These are phyloP conservation scores for Silurus asotus DNA, from an alignment of 2,113 vertebrate genomes.

Conservation along the genomic window DNA sequence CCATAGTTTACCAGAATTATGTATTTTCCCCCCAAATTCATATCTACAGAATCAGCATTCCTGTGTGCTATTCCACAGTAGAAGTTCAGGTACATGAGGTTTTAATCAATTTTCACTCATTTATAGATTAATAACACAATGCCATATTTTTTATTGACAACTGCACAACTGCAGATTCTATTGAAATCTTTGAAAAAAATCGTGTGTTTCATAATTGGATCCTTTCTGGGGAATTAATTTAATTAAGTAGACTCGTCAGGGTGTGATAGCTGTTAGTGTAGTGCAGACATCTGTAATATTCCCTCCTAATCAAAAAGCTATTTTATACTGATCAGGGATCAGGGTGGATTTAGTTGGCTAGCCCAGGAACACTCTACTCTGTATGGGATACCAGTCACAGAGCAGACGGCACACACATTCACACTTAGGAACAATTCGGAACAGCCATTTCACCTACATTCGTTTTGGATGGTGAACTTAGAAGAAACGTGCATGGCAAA, in stretches of 20 bases:
- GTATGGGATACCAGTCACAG: neutral
- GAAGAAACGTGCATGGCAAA: neutral
- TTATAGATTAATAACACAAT: neutral
- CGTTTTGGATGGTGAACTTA: neutral
- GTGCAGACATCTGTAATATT: neutral
- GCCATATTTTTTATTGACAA: neutral
- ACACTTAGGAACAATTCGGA: neutral
- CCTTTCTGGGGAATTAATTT: neutral
- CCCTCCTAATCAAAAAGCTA: neutral
- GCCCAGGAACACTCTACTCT: neutral
- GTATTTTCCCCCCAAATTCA: constrained; percentile 46
- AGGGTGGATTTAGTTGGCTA: neutral
- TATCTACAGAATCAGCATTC: constrained; percentile 46
- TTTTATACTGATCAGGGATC: neutral
- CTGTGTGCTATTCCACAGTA: constrained; percentile 21
- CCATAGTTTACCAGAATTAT: constrained; percentile 53
- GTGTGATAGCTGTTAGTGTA: neutral
- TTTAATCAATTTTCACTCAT: neutral
- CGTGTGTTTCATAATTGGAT: neutral
- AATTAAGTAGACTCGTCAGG: neutral
- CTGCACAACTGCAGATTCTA: neutral
- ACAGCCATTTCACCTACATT: neutral
- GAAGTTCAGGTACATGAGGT: neutral
- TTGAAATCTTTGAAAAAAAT: neutral
- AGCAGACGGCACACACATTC: neutral